Evolutionary conservation across 2,888 invertebrate species (phyloP).

Genomic region (Dermolepida albohirtum): DNA sequence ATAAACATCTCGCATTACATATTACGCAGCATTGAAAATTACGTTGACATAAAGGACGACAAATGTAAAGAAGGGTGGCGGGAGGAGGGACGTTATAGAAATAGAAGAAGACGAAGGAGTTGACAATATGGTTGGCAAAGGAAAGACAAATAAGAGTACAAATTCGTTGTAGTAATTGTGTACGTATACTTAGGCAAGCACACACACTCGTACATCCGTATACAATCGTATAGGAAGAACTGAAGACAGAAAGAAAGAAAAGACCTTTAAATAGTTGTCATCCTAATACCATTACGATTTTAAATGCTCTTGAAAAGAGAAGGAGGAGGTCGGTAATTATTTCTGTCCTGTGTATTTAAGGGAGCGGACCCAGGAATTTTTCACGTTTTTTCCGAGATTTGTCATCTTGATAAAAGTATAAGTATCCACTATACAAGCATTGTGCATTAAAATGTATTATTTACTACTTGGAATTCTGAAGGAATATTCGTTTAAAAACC

Average conservation of each 20-base stretch:
- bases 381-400: slow-evolving; percentile 20
- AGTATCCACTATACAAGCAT: slow-evolving; percentile 3
- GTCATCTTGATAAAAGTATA: slow-evolving; percentile 26
- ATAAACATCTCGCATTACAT: slow-evolving; percentile 64
- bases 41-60: slow-evolving; percentile 52
- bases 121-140: slow-evolving; percentile 30
- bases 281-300: slow-evolving; percentile 42
- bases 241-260: slow-evolving; percentile 55
- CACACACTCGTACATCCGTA: not conserved
- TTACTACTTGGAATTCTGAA: too few species aligned
- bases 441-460: not conserved
- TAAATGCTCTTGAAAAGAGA: slow-evolving; percentile 39
- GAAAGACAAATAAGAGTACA: slow-evolving; percentile 57
- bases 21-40: slow-evolving; percentile 57
- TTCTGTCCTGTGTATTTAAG: slow-evolving; percentile 34
- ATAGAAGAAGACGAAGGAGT: slow-evolving; percentile 37
- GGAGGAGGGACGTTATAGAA: not conserved
- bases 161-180: slow-evolving; percentile 62
- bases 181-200: not conserved
- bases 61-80: too few species aligned
- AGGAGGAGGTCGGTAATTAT: slow-evolving; percentile 42
- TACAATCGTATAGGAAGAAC: slow-evolving; percentile 1
- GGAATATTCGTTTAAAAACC: too few species aligned
- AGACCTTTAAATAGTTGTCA: slow-evolving; percentile 37
- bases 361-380: not conserved